Conservation (phyloP, 30 jellyfish, hydroid and myxozoan species). For the Cassiopea andromeda region DNA sequence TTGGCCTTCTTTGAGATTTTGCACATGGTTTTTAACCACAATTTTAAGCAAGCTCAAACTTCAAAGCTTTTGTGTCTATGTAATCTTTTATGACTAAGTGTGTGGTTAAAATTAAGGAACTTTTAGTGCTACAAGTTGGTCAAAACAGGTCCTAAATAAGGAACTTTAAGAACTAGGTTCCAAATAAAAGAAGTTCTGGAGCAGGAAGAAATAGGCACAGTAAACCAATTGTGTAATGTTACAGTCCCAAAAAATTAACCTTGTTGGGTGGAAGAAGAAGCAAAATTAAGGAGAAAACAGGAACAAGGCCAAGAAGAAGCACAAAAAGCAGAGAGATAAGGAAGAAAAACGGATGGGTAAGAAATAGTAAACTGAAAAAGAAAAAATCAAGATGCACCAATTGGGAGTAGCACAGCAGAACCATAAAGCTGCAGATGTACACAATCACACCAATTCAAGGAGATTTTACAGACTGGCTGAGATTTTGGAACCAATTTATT, state of each 20-base stretch:
- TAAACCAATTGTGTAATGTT: no score
- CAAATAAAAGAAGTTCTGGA: not conserved
- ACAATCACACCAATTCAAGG: conserved; percentile 82
- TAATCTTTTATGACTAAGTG: not conserved
- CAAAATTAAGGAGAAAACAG: not conserved
- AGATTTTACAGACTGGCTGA: conserved; percentile 77
- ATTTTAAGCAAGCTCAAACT: no score
- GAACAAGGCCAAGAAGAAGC: not conserved
- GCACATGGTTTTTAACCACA: no score
- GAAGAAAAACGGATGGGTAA: conserved; percentile 28
- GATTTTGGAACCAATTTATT: conserved; percentile 82
- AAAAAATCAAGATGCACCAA: conserved; percentile 27
- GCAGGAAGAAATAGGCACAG: no score
- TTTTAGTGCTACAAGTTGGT: no score
- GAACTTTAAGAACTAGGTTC: no score
- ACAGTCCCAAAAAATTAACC: no score
- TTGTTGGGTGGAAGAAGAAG: not conserved
- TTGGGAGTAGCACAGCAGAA: conserved; percentile 21
- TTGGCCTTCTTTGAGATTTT: no score
- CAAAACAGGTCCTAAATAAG: no score
- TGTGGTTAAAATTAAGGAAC: no score
- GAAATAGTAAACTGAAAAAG: not conserved
- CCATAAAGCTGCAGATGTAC: conserved; percentile 78
- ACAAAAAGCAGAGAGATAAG: not conserved
- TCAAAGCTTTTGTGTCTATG: no score